Conservation (phyloP, 2,113 vertebrate species). For the Chloropsis cyanopogon region DNA sequence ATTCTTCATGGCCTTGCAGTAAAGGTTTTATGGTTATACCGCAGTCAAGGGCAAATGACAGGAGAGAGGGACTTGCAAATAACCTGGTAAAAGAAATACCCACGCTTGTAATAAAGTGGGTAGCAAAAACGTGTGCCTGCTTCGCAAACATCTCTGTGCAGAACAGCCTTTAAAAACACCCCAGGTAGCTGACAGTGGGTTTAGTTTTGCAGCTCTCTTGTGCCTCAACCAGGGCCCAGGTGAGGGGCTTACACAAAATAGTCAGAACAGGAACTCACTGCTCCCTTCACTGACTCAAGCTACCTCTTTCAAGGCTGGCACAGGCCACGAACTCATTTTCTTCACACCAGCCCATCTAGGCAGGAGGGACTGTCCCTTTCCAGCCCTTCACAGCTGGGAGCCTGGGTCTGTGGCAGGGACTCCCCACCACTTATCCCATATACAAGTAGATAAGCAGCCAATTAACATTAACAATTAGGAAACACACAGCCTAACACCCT, state of each 20-base stretch:
- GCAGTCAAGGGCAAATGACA: slow-evolving; percentile 71
- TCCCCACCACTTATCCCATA: neutral
- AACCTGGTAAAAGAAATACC: slow-evolving; percentile 32
- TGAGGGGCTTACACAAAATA: neutral
- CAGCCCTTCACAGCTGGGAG: neutral
- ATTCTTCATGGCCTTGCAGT: slow-evolving; percentile 77
- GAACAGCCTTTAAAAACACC: neutral
- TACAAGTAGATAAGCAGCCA: neutral
- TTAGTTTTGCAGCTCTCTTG: neutral
- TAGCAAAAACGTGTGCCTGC: neutral
- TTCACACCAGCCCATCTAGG: neutral
- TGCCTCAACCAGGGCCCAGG: neutral
- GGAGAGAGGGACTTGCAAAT: slow-evolving; percentile 54
- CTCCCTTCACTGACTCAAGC: neutral
- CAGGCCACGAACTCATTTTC: neutral
- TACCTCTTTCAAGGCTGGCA: neutral
- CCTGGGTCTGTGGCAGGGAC: neutral
- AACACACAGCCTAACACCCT: neutral
- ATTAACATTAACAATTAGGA: neutral
- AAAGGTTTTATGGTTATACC: slow-evolving; percentile 73
- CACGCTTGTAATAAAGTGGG: neutral
- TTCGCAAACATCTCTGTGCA: neutral
- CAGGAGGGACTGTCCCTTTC: neutral
- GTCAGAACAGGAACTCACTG: neutral
- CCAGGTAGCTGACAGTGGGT: neutral